phyloP scores from a whole-genome alignment of 2,888 invertebrate species.

The Pocota personata region DNA sequence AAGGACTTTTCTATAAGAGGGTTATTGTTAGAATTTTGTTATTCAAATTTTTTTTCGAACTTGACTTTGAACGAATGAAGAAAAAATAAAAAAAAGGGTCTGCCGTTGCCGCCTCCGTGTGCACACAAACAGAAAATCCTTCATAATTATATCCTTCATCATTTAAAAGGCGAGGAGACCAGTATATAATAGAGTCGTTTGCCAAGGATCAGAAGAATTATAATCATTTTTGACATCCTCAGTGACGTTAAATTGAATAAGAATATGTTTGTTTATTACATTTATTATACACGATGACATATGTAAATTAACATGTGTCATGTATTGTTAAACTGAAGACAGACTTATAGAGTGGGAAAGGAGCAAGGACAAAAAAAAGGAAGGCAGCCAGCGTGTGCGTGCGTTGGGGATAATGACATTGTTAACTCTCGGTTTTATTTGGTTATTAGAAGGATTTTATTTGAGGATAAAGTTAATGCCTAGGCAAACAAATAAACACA shows the following conservation, averaged over 20 bases:
- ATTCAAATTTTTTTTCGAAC: slow-evolving; percentile 45
- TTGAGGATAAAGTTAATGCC: slow-evolving; percentile 31
- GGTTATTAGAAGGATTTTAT: slow-evolving; percentile 48
- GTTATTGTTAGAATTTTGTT: slow-evolving; percentile 63
- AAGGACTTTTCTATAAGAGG: slow-evolving; percentile 63
- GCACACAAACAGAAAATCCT: slow-evolving; percentile 32
- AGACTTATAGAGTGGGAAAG: neutral
- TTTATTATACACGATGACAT: neutral
- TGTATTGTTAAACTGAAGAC: slow-evolving; percentile 9
- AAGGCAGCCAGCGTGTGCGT: neutral
- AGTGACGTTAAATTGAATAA: slow-evolving; percentile 37
- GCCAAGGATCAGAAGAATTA: slow-evolving; percentile 23
- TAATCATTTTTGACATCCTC: slow-evolving; percentile 38
- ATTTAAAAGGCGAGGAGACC: neutral
- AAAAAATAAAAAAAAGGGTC: neutral
- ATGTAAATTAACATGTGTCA: slow-evolving; percentile 25
- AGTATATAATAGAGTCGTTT: neutral
- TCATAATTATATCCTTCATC: slow-evolving; percentile 19
- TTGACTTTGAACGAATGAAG: slow-evolving; percentile 46
- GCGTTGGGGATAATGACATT: slow-evolving; percentile 38
- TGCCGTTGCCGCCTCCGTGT: neutral
- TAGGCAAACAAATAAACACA: neutral
- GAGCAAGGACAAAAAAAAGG: neutral
- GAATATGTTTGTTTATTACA: slow-evolving; percentile 28
- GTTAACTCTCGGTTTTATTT: slow-evolving; percentile 44